Base-by-base conservation (phyloP, 2,113 vertebrate species). In the Oncorhynchus clarkii region DNA sequence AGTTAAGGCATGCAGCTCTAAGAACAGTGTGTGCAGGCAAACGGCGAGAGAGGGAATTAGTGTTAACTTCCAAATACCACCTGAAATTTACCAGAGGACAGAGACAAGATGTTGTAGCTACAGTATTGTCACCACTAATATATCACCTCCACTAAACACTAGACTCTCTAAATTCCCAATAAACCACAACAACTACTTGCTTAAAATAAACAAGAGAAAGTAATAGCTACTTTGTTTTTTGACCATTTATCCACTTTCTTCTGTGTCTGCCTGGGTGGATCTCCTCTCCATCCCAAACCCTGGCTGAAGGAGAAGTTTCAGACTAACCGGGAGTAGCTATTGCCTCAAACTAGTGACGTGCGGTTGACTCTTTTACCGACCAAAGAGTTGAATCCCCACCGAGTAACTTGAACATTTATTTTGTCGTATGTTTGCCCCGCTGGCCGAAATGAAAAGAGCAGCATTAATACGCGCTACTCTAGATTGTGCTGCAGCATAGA, bases 1-100 rank as follows among this genome's bases (percentile, higher is more conserved):
- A 66, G 24, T 31, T n/a, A 8, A 20, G 18, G 54, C 54, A 24
- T 5, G n/a, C n/a, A n/a, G 18, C 18, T 5, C 59, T 62, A 62
- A 22, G 49, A 54, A 72, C 24, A 51, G 59, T 0, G 65, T 20
- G 27, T 60, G 70, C 67, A 27, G 24, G 69, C 62, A 75, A 6
- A 27, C 11, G 31, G 72, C 49, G 29, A 51, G 49, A 51, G 14
- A 16, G 14, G 14, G 69, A 49, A 45, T 76, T 20, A 20, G 49
- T 49, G 45, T 3, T 45, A 75, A 72, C 18, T 8, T n/a, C 45
- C 29, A 70, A 77, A 65, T 29, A 66, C 60, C 77, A 69, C 34
- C 73, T 3, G 34, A 83, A 73, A 69, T 54, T 70, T 75, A 54
- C 70, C 78, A 76, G 73, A 85, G 68, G 66, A 68, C 59, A 69